Evolutionary conservation across 2,113 vertebrate genomes (phyloP).

Genomic region (Dascyllus trimaculatus): DNA sequence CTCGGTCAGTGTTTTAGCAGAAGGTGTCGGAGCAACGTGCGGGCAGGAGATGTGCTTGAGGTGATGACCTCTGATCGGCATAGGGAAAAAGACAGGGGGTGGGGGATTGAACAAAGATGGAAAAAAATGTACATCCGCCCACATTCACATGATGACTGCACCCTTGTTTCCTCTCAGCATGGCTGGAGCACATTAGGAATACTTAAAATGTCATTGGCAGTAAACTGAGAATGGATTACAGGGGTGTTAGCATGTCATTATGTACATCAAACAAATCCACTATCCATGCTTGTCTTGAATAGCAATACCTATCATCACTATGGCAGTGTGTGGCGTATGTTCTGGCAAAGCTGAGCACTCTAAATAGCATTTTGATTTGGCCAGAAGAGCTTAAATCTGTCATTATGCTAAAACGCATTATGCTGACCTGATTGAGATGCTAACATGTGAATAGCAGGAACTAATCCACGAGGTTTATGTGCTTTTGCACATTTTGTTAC

Average conservation of each 20-base stretch:
- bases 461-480: conserved; percentile 1
- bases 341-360: conserved; percentile 17
- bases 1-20: neutral
- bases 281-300: conserved; percentile 42
- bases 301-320: conserved; percentile 30
- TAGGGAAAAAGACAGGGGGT: neutral
- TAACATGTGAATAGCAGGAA: neutral
- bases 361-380: conserved; percentile 35
- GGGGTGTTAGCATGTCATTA: conserved; percentile 70
- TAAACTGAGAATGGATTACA: conserved; percentile 69
- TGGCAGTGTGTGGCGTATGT: conserved; percentile 13
- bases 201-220: conserved; percentile 70
- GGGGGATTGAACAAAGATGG: no score
- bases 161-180: conserved; percentile 27
- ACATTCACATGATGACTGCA: conserved; percentile 4
- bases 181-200: conserved; percentile 66
- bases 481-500: neutral
- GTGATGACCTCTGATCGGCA: conserved; percentile 25
- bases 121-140: conserved; percentile 10
- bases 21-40: neutral
- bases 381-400: conserved; percentile 25
- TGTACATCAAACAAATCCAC: conserved; percentile 71
- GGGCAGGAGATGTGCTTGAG: neutral
- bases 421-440: conserved; percentile 30
- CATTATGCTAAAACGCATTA: conserved; percentile 39